Percentiles rank a stretch among this genome's conserved stretches.
phyloP scores from a whole-genome alignment of 2,888 invertebrate species.

The Epinotia demarniana region DNA sequence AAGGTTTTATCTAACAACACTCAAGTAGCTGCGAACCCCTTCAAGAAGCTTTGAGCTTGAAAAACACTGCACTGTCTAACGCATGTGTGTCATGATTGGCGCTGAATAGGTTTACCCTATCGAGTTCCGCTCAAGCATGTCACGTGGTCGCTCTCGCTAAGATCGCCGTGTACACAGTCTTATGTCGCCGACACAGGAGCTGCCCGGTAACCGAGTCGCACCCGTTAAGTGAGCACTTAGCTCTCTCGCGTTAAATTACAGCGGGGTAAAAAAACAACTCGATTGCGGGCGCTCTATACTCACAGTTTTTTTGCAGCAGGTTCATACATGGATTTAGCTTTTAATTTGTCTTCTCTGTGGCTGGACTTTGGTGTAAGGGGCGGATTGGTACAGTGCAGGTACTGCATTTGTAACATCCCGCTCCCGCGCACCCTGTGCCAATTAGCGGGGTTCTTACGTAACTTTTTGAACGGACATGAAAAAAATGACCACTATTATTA shows the following conservation, averaged over 20 bases:
- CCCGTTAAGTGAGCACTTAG: slow-evolving; percentile 74
- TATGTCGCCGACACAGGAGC: slow-evolving; percentile 47
- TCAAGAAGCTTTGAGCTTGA: no score
- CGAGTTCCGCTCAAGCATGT: background rate
- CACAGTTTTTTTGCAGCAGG: background rate
- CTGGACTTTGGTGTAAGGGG: background rate
- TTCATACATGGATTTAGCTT: background rate
- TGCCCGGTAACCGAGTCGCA: slow-evolving; percentile 62
- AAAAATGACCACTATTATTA: no score
- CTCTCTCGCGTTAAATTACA: slow-evolving; percentile 71
- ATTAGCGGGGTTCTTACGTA: no score
- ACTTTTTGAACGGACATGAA: no score
- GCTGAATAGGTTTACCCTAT: background rate
- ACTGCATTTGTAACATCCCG: no score
- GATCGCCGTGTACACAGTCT: slow-evolving; percentile 32
- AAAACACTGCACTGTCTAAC: no score
- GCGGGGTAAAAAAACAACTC: slow-evolving; percentile 42
- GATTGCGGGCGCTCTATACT: slow-evolving; percentile 15
- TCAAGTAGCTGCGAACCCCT: no score
- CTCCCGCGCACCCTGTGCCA: no score
- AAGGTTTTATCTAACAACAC: no score
- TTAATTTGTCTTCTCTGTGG: background rate
- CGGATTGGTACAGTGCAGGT: no score
- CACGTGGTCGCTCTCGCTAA: slow-evolving; percentile 11
- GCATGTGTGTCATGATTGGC: no score